A percentile compares a stretch with the other conserved stretches of the same genome.
phyloP scores from a whole-genome alignment of 1,140 invertebrate species.

The Zaprionus capensis region DNA sequence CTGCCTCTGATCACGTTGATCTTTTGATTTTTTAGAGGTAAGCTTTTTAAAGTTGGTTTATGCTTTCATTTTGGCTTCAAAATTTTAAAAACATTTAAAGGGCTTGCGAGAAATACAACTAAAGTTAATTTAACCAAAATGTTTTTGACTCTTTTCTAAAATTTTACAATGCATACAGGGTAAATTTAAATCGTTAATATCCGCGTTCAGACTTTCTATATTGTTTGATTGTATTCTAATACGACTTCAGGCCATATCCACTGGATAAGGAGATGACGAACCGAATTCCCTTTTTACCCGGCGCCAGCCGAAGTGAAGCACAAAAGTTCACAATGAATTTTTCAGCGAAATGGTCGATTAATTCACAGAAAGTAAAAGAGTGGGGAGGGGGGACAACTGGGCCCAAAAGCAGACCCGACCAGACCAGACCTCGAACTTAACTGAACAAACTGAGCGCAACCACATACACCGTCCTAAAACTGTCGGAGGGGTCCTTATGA shows the following conservation, averaged over 20 bases:
- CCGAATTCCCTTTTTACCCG: neutral
- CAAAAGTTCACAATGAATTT: constrained; percentile 23
- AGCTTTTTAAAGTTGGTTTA: neutral
- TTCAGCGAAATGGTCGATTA: constrained; percentile 28
- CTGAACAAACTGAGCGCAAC: constrained; percentile 17
- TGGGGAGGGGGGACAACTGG: neutral
- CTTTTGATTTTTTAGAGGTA: neutral
- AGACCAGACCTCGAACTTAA: constrained; percentile 7
- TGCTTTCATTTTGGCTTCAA: too few relatives aligned
- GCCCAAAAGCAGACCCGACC: neutral
- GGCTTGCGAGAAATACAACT: too few relatives aligned
- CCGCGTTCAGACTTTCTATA: neutral
- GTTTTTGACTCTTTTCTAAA: neutral
- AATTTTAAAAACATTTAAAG: too few relatives aligned
- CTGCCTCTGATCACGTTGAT: neutral
- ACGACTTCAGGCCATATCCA: neutral
- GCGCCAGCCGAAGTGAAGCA: constrained; percentile 12
- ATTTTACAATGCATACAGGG: neutral
- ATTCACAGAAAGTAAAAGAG: neutral
- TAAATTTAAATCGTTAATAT: neutral
- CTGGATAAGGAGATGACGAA: constrained; percentile 1
- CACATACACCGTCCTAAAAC: neutral
- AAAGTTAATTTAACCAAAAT: too few relatives aligned
- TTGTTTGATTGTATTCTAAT: constrained; percentile 6
- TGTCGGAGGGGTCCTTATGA: neutral